Evolutionary conservation across 2,797 vertebrate species (phyloP).

Genomic region (Etheostoma perlongum): DNA sequence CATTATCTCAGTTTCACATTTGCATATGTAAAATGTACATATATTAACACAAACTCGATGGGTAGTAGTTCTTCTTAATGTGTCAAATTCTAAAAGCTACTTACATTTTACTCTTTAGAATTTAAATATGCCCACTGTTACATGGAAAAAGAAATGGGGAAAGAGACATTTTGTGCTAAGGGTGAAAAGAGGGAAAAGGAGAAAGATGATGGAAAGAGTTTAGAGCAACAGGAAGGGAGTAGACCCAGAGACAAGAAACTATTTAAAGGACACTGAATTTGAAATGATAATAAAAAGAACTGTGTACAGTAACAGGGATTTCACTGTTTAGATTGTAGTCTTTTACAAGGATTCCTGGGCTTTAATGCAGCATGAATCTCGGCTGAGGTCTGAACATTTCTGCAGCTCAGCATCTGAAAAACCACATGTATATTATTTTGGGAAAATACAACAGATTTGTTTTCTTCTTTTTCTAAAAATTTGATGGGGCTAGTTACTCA

Average conservation of each 20-base stretch:
- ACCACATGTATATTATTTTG: neutral
- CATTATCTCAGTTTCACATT: neutral
- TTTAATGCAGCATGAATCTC: neutral
- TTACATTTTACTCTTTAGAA: neutral
- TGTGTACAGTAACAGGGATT: neutral
- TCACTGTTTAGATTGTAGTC: neutral
- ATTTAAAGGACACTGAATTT: conserved; percentile 4
- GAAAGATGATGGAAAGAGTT: neutral
- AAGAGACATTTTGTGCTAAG: neutral
- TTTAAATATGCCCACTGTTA: neutral
- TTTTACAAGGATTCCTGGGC: neutral
- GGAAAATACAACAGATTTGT: too few relatives aligned
- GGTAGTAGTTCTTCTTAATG: neutral
- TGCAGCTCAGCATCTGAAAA: conserved; percentile 2
- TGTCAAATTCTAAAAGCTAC: neutral
- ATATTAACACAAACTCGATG: neutral
- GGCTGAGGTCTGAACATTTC: neutral
- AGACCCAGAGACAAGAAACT: neutral
- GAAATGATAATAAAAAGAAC: conserved; percentile 7
- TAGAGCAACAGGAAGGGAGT: neutral
- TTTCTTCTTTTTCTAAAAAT: neutral
- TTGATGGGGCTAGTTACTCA: neutral
- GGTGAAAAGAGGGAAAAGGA: neutral
- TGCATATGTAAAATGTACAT: neutral
- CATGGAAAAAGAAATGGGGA: neutral